phyloP scores from a whole-genome alignment of 2,888 invertebrate genomes.

The Protophormia terraenovae region DNA sequence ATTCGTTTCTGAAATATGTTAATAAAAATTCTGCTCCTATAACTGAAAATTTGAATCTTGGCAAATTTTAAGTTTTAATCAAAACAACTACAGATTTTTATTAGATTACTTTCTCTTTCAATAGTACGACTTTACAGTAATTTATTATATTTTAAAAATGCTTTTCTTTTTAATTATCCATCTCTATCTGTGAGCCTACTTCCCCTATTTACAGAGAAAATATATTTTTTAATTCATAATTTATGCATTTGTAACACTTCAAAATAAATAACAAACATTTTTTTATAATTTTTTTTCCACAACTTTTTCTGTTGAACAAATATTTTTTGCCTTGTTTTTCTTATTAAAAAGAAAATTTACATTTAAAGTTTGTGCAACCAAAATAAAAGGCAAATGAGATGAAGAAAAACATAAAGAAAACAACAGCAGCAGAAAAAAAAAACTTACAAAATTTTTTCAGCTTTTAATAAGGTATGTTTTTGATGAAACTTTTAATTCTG shows the following conservation, averaged over 20 bases:
- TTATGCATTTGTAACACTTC: constrained; percentile 62
- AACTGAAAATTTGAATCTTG: too few species aligned
- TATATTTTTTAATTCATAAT: constrained; percentile 33
- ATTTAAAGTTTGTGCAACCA: constrained; percentile 23
- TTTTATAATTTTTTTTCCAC: neutral
- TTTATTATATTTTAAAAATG: too few species aligned
- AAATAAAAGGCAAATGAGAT: neutral
- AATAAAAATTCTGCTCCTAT: too few species aligned
- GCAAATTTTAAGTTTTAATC: too few species aligned
- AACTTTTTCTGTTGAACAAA: constrained; percentile 14
- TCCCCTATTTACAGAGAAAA: neutral
- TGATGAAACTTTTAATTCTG: too few species aligned
- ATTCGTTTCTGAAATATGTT: too few species aligned
- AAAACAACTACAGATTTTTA: too few species aligned
- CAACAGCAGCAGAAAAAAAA: neutral
- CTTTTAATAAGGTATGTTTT: neutral
- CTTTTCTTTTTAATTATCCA: neutral
- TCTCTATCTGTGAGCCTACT: neutral
- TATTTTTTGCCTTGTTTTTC: constrained; percentile 9
- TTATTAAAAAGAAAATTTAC: constrained; percentile 22
- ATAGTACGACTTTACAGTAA: too few species aligned
- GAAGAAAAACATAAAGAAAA: neutral
- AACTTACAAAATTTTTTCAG: constrained; percentile 16
- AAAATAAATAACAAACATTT: constrained; percentile 4
- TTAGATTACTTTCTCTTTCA: too few species aligned